phyloP scores from a whole-genome alignment of 1,140 invertebrate genomes.

The Belonocnema kinseyi region DNA sequence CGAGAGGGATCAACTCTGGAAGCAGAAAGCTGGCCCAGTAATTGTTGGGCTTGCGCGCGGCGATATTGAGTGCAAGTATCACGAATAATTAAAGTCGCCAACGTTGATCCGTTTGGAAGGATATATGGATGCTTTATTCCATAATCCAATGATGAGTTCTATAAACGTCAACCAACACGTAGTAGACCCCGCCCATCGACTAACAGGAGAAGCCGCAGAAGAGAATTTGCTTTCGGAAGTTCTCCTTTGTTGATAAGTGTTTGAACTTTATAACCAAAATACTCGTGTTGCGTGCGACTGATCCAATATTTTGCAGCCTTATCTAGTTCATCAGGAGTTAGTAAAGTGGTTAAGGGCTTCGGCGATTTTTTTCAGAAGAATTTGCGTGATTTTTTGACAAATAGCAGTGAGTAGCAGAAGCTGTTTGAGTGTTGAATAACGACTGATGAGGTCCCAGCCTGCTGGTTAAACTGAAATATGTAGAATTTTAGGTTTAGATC shows the following conservation, averaged over 20 bases:
- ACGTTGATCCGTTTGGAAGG: conserved; percentile 36
- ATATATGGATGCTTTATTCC: conserved; percentile 49
- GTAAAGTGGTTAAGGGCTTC: not conserved
- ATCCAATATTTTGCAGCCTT: not conserved
- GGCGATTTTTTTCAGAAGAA: not conserved
- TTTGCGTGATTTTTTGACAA: not conserved
- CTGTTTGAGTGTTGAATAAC: not conserved
- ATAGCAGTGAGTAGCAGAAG: not conserved
- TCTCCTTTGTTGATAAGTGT: not conserved
- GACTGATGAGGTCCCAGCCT: not conserved
- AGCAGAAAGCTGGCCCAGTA: conserved; percentile 64
- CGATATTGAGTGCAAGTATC: conserved; percentile 50
- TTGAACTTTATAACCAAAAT: not conserved
- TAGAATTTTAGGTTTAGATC: not conserved
- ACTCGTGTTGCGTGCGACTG: not conserved
- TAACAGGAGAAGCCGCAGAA: not conserved
- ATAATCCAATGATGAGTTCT: not conserved
- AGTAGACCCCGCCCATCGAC: conserved; percentile 18
- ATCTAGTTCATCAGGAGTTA: not conserved
- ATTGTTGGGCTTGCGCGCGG: conserved; percentile 21
- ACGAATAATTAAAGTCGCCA: conserved; percentile 52
- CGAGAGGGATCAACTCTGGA: conserved; percentile 50
- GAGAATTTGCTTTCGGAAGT: too few species aligned
- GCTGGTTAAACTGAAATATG: not conserved
- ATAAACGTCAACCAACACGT: conserved; percentile 38